Evolutionary conservation across 2,888 invertebrate genomes (phyloP).

Genomic region (Lepeophtheirus nordmannii): DNA sequence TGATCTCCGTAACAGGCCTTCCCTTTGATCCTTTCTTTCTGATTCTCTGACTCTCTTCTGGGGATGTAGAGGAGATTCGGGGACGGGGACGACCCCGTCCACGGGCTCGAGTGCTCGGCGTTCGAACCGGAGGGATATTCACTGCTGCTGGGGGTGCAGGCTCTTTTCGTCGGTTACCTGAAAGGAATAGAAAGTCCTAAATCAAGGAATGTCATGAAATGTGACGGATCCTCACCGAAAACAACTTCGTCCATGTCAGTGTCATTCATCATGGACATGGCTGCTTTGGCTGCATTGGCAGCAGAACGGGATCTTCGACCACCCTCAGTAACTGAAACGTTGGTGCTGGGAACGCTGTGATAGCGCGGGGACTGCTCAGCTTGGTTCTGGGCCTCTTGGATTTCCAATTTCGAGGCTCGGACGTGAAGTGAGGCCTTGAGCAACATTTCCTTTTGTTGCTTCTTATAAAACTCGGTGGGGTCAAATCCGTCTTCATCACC

Average conservation of each 20-base stretch:
- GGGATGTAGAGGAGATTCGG: background rate
- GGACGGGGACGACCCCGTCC: background rate
- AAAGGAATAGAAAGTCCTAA: background rate
- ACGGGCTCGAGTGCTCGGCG: background rate
- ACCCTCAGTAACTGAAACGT: background rate
- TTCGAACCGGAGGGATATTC: background rate
- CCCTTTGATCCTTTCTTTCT: background rate
- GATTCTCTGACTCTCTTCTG: background rate
- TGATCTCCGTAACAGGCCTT: slow-evolving; percentile 5
- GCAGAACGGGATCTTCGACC: slow-evolving; percentile 10
- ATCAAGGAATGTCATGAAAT: background rate
- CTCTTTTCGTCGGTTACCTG: background rate
- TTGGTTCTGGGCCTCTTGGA: slow-evolving; percentile 14
- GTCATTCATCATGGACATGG: slow-evolving; percentile 12
- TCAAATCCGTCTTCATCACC: slow-evolving; percentile 16
- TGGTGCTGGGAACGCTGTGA: background rate
- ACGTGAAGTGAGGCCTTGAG: slow-evolving; percentile 14
- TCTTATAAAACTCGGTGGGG: slow-evolving; percentile 16
- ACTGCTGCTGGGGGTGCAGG: background rate
- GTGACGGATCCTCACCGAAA: too few relatives aligned
- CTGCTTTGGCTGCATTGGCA: slow-evolving; percentile 12
- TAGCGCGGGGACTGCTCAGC: slow-evolving; percentile 1
- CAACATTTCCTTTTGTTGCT: slow-evolving; percentile 21
- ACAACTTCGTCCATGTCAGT: slow-evolving; percentile 2
- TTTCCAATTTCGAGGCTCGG: slow-evolving; percentile 10